Conservation (phyloP, 2,113 vertebrate species). For the Bucco capensis region DNA sequence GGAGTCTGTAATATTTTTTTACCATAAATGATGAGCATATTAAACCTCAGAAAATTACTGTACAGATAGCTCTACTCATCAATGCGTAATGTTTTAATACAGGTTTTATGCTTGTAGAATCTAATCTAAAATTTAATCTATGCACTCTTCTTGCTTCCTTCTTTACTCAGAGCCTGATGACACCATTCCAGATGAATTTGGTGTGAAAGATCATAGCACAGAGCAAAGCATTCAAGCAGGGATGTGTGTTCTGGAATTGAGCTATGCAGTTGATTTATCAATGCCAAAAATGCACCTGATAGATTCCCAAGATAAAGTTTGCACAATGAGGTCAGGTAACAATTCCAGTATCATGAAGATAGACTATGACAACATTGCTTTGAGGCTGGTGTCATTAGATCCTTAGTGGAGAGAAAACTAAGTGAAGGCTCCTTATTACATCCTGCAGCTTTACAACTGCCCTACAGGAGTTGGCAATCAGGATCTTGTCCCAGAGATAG, state of each 20-base stretch:
- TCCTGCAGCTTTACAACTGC: background rate
- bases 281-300: background rate
- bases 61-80: background rate
- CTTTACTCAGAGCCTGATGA: background rate
- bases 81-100: background rate
- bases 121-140: background rate
- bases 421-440: background rate
- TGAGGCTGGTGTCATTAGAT: background rate
- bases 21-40: background rate
- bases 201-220: background rate
- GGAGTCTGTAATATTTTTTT: background rate
- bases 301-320: background rate
- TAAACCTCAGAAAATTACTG: background rate
- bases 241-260: background rate
- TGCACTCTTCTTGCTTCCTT: background rate
- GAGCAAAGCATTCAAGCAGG: background rate
- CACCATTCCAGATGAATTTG: background rate
- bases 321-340: background rate
- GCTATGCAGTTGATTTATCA: background rate
- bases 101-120: background rate
- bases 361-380: background rate
- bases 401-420: background rate
- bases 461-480: background rate
- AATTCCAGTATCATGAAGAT: background rate
- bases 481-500: background rate